Conservation (phyloP, 2,888 invertebrate genomes). For the Pantelozetes paolii region DNA sequence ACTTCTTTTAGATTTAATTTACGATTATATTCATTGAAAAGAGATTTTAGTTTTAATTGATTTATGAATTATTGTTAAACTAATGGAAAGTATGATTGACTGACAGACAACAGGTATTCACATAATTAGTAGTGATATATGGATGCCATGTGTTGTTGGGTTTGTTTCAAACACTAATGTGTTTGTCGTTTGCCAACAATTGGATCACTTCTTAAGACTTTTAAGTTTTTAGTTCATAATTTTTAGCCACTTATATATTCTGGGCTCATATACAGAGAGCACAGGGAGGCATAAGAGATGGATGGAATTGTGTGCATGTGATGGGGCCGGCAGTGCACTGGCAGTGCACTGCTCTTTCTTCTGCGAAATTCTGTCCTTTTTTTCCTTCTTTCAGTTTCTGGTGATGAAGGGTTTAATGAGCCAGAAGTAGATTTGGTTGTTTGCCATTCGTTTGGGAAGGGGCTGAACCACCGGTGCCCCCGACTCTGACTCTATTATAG, state of each 20-base stretch:
- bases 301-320: constrained; percentile 27
- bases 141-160: not conserved
- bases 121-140: constrained; percentile 15
- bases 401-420: constrained; percentile 36
- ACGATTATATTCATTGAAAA: not conserved
- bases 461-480: not conserved
- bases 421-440: constrained; percentile 29
- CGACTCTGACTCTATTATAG: constrained; percentile 24
- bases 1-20: too few relatives aligned
- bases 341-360: constrained; percentile 17
- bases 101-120: constrained; percentile 14
- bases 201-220: not conserved
- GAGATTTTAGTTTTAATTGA: not conserved
- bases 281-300: constrained; percentile 22
- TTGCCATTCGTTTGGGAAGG: constrained; percentile 17
- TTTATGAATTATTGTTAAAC: not conserved
- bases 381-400: constrained; percentile 21
- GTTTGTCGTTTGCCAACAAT: not conserved
- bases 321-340: not conserved
- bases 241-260: not conserved
- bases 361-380: constrained; percentile 11
- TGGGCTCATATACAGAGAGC: not conserved
- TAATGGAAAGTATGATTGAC: not conserved
- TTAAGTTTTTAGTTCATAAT: not conserved
- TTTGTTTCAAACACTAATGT: not conserved